A percentile compares a stretch with the other conserved stretches of the same genome.
Evolutionary conservation across 2,888 invertebrate species (phyloP).

Genomic region (Mythimna pallens): DNA sequence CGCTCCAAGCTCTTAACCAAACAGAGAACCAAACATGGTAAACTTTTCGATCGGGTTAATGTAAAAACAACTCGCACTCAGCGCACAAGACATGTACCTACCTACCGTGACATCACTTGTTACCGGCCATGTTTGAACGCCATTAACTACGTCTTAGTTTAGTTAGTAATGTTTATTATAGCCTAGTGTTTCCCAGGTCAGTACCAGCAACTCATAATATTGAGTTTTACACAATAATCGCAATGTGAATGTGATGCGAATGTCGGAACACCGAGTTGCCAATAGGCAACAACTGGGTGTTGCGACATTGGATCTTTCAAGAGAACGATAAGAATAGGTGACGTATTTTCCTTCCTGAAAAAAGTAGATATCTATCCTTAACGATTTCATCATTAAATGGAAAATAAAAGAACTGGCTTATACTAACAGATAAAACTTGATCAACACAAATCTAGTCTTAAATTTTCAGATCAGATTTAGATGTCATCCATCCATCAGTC

Average conservation of each 20-base stretch:
- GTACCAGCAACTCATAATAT: conserved; percentile 46
- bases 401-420: not conserved
- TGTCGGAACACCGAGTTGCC: no score
- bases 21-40: no score
- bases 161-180: conserved; percentile 57
- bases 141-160: conserved; percentile 60
- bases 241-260: no score
- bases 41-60: no score
- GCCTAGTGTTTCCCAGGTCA: conserved; percentile 54
- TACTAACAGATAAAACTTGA: not conserved
- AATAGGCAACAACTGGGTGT: conserved; percentile 21
- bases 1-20: no score
- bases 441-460: not conserved
- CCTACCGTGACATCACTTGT: conserved; percentile 64
- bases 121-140: conserved; percentile 64
- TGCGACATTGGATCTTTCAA: conserved; percentile 20
- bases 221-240: conserved; percentile 40
- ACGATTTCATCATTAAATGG: not conserved
- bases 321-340: conserved; percentile 18
- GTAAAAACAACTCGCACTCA: no score
- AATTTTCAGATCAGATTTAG: not conserved
- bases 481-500: not conserved
- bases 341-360: not conserved
- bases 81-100: conserved; percentile 34
- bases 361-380: not conserved